phyloP scores from a whole-genome alignment of 2,888 invertebrate species.

The Limnephilus lunatus region DNA sequence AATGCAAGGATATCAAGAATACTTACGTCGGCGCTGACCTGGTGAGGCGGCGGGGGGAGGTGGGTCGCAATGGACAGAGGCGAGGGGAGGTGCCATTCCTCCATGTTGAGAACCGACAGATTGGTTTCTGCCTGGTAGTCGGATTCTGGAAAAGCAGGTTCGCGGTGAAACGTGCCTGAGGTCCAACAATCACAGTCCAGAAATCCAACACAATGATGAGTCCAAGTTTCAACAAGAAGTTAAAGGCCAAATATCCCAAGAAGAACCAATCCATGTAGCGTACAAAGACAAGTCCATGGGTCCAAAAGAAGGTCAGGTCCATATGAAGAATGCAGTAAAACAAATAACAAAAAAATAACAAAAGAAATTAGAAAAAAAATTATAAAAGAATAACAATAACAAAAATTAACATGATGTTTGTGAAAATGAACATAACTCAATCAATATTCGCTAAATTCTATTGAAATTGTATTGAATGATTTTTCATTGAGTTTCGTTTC shows the following conservation, averaged over 20 bases:
- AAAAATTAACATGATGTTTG: not conserved
- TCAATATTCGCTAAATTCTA: not conserved
- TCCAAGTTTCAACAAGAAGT: not conserved
- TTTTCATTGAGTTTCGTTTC: not conserved
- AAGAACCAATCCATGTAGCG: not conserved
- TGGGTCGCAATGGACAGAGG: constrained; percentile 43
- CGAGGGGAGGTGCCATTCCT: constrained; percentile 60
- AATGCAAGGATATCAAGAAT: not conserved
- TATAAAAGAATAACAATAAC: constrained; percentile 8
- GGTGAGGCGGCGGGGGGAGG: constrained; percentile 47
- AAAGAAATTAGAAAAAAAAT: constrained; percentile 34
- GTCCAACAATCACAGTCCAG: constrained; percentile 9
- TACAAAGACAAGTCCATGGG: not conserved
- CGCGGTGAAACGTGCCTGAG: constrained; percentile 65
- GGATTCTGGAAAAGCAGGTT: constrained; percentile 66
- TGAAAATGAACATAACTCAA: not conserved
- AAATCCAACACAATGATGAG: not conserved
- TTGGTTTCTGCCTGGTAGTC: constrained; percentile 61
- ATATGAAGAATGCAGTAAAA: not conserved
- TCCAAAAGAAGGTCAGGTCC: constrained; percentile 5
- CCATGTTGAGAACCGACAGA: constrained; percentile 45
- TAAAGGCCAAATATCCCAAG: not conserved
- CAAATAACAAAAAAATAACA: constrained; percentile 3
- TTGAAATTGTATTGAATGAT: not conserved
- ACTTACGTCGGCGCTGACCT: constrained; percentile 57